Evolutionary conservation across 2,797 vertebrate species (phyloP), one percentile per base, ranked within the genome.

Genomic region (Merluccius polli): DNA sequence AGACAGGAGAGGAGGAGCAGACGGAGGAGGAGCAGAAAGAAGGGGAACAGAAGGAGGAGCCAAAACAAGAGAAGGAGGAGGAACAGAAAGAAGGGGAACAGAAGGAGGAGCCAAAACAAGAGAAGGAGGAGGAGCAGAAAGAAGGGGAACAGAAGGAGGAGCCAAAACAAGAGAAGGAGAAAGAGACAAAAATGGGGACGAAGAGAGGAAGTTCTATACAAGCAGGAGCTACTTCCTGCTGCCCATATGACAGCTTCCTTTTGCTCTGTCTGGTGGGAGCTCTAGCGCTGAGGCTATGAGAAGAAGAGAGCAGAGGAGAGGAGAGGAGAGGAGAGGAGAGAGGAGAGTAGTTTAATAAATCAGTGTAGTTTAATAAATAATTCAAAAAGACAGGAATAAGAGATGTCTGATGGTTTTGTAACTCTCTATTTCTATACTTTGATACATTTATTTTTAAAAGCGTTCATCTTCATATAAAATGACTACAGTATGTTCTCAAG

Each of bases 371-470:
- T 63, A 63, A 63, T 63, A n/a, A 63, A 63, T 24, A 24, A 63
- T 63, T 63, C 9, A 63, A 63, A 63, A 63, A 59, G 52, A 63
- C 52, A 27, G 52, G 52, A n/a, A 52, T 52, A 52, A 52, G 16
- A 59, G n/a, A 59, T 59, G 52, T 59, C 52, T 59, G 52, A 52
- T 52, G 48, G 48, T 52, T 52, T 52, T 52, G n/a, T 52, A 24
- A 63, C n/a, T 63, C 27, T 63, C 52, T 24, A 63, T 59, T n/a
- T n/a, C 72, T 41, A 59, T 33, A 52, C 44, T 63, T 63, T 63
- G 52, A 63, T 24, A 27, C 52, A 63, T 63, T 24, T 63, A 27
- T 63, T 63, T 24, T 63, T 63, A 63, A 63, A 63, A 63, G 52
- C 10, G n/a, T 63, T 27, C 52, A 63, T 63, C n/a, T 63, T 44